phyloP scores from a whole-genome alignment of 2,113 vertebrate species.

The Saimiri boliviensis region DNA sequence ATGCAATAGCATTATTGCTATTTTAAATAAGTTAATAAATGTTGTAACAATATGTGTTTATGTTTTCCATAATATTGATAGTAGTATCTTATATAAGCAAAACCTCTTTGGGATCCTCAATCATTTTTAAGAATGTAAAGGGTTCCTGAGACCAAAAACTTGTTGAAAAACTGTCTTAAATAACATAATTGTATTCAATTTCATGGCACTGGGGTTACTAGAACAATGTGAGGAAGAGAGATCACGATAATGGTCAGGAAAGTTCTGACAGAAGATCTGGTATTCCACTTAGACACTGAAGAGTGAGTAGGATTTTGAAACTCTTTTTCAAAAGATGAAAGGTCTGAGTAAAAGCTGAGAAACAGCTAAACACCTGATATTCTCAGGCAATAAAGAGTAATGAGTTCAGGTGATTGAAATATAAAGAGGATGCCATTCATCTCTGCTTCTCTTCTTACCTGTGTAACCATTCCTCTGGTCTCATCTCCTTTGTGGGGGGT shows the following conservation, averaged over 20 bases:
- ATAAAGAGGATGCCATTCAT: not conserved
- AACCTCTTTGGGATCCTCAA: not conserved
- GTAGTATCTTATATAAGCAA: not conserved
- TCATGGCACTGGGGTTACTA: not conserved
- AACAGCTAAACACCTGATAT: not conserved
- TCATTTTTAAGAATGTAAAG: not conserved
- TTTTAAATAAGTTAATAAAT: not conserved
- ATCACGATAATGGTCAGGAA: not conserved
- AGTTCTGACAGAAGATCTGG: not conserved
- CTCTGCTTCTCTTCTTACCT: not conserved
- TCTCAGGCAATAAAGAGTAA: not conserved
- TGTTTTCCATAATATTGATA: not conserved
- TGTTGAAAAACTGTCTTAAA: not conserved
- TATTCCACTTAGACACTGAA: not conserved
- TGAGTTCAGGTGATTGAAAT: not conserved
- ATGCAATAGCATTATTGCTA: not conserved
- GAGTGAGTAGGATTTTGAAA: not conserved
- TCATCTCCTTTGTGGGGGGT: not conserved
- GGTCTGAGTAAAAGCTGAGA: not conserved
- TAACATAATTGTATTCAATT: not conserved
- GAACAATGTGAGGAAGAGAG: not conserved
- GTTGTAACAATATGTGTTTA: not conserved
- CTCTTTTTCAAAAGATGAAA: not conserved
- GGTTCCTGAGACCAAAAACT: not conserved
- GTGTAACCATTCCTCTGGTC: not conserved